These are phyloP conservation scores for Ennomos quercinarius DNA, from an alignment of 2,888 invertebrate genomes.

Conservation along the genomic window DNA sequence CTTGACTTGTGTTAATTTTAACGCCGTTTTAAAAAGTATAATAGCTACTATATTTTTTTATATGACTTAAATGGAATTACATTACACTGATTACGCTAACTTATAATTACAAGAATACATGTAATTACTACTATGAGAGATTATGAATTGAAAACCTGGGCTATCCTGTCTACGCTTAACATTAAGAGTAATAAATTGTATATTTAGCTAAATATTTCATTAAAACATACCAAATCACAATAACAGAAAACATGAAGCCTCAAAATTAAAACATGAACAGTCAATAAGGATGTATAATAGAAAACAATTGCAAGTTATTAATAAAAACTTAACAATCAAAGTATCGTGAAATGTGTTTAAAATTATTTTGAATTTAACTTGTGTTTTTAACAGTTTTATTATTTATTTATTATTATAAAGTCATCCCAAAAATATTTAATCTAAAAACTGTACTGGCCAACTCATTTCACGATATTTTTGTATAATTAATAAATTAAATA, in stretches of 20 bases:
- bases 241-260: conserved; percentile 75
- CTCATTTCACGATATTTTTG: conserved; percentile 42
- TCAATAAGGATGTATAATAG: conserved; percentile 81
- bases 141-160: conserved; percentile 84
- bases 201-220: conserved; percentile 78
- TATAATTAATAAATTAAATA: conserved; percentile 70
- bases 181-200: conserved; percentile 79
- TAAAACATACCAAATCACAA: conserved; percentile 69
- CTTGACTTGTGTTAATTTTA: conserved; percentile 56
- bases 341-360: conserved; percentile 38
- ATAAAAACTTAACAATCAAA: conserved; percentile 78
- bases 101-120: conserved; percentile 68
- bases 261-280: conserved; percentile 70
- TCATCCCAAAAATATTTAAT: conserved; percentile 30
- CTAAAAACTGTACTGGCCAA: conserved; percentile 25
- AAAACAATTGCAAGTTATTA: conserved; percentile 80
- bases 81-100: conserved; percentile 82
- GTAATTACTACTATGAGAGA: conserved; percentile 67
- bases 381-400: conserved; percentile 16
- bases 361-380: conserved; percentile 25
- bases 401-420: conserved; percentile 28
- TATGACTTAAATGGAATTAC: conserved; percentile 61
- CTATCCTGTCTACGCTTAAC: conserved; percentile 83
- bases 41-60: conserved; percentile 42
- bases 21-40: conserved; percentile 60